Base-by-base conservation (phyloP, 2,888 invertebrate species). In the Theristus sp. region DNA sequence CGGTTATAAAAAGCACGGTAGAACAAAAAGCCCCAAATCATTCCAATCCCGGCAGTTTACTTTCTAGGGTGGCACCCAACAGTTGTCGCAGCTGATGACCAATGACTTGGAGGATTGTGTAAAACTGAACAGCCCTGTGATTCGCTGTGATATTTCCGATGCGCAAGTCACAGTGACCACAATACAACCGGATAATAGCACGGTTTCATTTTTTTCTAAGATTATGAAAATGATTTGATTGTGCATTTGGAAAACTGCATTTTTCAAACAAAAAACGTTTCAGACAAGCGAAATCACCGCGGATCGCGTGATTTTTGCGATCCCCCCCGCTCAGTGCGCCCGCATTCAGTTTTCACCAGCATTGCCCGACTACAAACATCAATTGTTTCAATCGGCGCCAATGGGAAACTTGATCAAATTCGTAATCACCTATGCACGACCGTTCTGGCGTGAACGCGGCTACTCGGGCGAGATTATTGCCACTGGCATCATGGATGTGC, bases 321-420 rank as follows among this genome's bases (percentile, higher is more conserved):
- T 70, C 10, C 74, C 76, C 17, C 71, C 73, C 22, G 64, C 69
- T 2, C 61, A 74, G 25, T 74, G 74, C 64, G 68, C 69, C 58
- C 72, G 72, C 60, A 74, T 76, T 56, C 67, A 69, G 47, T 77
- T 72, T 61, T 66, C 68, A 6, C 76, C 77, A 24, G 66, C 71
- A 25, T 65, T 77, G 29, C 72, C 75, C 1, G 64, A 70, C 6
- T 58, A 67, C 1, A 67, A 75, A n/a, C 68, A 67, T 61, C 73
- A 75, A 62, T 66, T 76, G 25, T 68, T 71, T 38, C 73, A 74
- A 63, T 66, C 73, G 26, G 65, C 71, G 54, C 74, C 75, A 1
- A 75, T 76, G 74, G 77, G 76, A 13, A 68, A 70, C 53, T 72
- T 75, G 54, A 71, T 77, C 64, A 78, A 78, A 64, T 73, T 73